Percentiles rank a stretch among this genome's conserved stretches.
Conservation (phyloP, 2,113 vertebrate species). For the Anguilla rostrata region DNA sequence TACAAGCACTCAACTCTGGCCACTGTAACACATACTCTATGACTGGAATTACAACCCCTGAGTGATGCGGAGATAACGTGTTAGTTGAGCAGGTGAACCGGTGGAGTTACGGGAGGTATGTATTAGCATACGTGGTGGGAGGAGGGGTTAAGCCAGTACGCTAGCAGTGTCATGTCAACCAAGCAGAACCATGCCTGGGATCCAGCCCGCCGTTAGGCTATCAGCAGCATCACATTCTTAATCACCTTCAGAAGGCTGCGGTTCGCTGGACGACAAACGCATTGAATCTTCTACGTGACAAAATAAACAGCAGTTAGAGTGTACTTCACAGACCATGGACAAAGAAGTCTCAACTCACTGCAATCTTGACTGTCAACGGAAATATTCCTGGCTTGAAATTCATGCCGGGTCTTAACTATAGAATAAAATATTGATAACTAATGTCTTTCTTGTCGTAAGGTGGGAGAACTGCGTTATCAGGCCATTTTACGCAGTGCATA, state of each 20-base stretch:
- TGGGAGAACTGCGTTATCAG: neutral
- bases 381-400: neutral
- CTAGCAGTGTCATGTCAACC: slow-evolving; percentile 37
- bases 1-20: neutral
- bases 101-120: neutral
- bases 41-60: neutral
- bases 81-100: neutral
- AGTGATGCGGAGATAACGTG: too few species aligned
- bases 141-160: slow-evolving; percentile 21
- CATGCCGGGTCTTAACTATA: too few species aligned
- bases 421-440: too few species aligned
- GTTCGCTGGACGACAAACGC: slow-evolving; percentile 58
- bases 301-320: slow-evolving; percentile 40
- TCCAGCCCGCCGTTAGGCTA: slow-evolving; percentile 34
- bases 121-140: neutral
- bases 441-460: neutral
- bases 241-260: slow-evolving; percentile 56
- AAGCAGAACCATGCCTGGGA: slow-evolving; percentile 50
- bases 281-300: slow-evolving; percentile 64
- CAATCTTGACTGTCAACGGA: neutral
- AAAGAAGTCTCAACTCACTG: neutral
- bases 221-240: slow-evolving; percentile 17
- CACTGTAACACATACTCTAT: neutral
- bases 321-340: slow-evolving; percentile 6
- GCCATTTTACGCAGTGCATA: neutral